Conservation (phyloP, 2,888 invertebrate genomes). For the Nephrotoma appendiculata region DNA sequence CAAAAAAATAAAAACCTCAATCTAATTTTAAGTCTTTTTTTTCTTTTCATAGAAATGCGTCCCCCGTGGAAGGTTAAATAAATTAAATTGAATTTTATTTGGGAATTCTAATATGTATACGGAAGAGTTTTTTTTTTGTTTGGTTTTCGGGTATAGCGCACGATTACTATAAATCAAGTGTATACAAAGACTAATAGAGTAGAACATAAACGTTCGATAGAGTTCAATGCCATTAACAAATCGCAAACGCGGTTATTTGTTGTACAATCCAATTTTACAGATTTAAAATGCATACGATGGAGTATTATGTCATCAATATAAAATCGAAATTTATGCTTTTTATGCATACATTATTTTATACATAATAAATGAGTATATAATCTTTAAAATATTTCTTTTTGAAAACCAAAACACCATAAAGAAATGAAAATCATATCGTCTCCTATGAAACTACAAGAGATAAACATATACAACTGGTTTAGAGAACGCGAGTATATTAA, state of each 20-base stretch:
- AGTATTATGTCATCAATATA: background rate
- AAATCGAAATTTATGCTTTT: background rate
- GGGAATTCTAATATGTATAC: background rate
- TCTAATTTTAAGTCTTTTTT: background rate
- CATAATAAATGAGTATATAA: background rate
- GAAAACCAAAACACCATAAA: background rate
- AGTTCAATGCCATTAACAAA: background rate
- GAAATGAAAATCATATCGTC: background rate
- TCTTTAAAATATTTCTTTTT: background rate
- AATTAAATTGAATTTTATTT: background rate
- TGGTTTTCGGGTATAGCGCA: background rate
- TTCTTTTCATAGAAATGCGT: background rate
- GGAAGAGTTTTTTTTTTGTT: background rate
- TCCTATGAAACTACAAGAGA: background rate
- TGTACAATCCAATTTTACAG: background rate
- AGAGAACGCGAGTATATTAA: background rate
- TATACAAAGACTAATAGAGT: background rate
- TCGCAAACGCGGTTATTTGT: background rate
- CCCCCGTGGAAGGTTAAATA: background rate
- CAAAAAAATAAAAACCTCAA: background rate
- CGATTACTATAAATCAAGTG: background rate
- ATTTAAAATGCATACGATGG: background rate
- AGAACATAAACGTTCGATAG: background rate
- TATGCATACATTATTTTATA: background rate
- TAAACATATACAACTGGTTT: background rate